Evolutionary conservation across 2,888 invertebrate species (phyloP).

Genomic region (Apodemia zela): DNA sequence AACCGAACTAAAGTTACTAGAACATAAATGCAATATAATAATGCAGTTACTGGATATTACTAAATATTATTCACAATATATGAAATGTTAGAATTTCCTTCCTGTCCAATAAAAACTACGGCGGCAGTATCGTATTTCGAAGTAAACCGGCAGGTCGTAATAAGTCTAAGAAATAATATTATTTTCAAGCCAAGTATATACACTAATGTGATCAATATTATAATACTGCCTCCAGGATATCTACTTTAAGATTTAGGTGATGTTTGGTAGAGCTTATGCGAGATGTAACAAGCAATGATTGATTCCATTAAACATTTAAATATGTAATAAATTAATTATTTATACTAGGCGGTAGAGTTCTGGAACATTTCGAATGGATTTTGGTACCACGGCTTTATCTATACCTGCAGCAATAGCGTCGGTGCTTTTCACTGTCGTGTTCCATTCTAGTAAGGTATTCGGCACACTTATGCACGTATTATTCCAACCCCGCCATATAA

Average conservation of each 20-base stretch:
- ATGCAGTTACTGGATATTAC: constrained; percentile 33
- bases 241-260: constrained; percentile 77
- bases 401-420: no score
- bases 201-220: constrained; percentile 79
- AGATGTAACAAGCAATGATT: constrained; percentile 27
- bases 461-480: no score
- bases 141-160: constrained; percentile 68
- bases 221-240: constrained; percentile 73
- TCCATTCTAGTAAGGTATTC: no score
- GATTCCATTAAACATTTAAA: no score
- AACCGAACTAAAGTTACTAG: background rate
- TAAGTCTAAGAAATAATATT: constrained; percentile 77
- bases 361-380: no score
- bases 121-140: constrained; percentile 64
- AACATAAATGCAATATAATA: constrained; percentile 10
- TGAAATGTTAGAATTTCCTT: constrained; percentile 76
- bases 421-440: no score
- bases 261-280: constrained; percentile 44
- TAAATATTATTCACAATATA: constrained; percentile 69
- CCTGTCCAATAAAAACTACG: constrained; percentile 76
- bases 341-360: no score
- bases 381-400: no score
- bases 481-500: no score
- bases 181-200: constrained; percentile 72
- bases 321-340: no score